phyloP scores from a whole-genome alignment of 2,797 vertebrate genomes.

The Hyperoplus immaculatus region DNA sequence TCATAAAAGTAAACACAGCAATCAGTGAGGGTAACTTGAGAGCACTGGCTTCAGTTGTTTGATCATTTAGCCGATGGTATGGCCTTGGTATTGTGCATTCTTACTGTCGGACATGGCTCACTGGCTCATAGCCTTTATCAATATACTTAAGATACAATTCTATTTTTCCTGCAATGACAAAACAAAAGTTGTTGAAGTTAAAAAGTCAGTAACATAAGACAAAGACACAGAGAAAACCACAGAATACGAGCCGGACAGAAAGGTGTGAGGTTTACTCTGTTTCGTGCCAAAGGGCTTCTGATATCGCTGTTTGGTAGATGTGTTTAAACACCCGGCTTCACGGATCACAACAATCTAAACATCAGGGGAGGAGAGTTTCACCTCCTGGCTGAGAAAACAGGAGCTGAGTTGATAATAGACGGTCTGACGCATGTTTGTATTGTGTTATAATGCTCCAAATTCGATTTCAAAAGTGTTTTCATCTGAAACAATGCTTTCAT shows the following conservation, averaged over 20 bases:
- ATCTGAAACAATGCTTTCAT: too few relatives aligned
- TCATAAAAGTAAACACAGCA: constrained; percentile 22
- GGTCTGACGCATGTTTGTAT: neutral
- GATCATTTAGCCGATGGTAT: neutral
- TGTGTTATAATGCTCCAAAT: neutral
- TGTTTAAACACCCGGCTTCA: constrained; percentile 3
- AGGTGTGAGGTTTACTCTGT: neutral
- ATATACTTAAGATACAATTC: neutral
- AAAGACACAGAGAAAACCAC: neutral
- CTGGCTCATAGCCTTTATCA: constrained; percentile 3
- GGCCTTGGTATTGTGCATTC: neutral
- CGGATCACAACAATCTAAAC: neutral
- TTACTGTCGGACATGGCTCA: constrained; percentile 15
- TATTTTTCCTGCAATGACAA: neutral
- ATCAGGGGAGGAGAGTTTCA: neutral
- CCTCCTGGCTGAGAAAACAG: constrained; percentile 9
- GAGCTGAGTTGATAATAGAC: neutral
- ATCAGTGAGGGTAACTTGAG: constrained; percentile 18
- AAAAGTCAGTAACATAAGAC: neutral
- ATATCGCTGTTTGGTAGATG: neutral
- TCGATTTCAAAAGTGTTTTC: too few relatives aligned
- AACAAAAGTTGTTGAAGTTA: neutral
- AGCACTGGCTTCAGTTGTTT: neutral
- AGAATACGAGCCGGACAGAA: neutral
- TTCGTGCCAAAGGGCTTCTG: neutral